Conservation (phyloP, 64 coral and sea anemone genomes). For the Actinia equina region DNA sequence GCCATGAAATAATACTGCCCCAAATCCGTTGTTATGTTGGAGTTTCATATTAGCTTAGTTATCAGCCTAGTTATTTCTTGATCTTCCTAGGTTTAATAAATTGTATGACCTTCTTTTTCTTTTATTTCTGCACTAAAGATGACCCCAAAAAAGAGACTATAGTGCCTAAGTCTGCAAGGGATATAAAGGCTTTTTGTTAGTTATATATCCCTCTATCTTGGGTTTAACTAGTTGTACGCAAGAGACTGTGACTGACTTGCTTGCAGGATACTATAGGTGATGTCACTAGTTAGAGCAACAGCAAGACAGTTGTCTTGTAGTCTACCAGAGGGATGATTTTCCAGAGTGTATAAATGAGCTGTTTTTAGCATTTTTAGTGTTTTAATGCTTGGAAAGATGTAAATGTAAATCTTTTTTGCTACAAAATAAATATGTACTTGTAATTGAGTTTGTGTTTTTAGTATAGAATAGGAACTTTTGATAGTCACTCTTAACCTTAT, state of each 20-base stretch:
- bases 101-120: neutral
- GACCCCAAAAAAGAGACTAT: no score
- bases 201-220: no score
- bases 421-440: neutral
- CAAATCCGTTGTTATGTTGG: neutral
- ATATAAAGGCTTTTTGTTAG: no score
- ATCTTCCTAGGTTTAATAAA: neutral
- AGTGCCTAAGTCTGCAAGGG: no score
- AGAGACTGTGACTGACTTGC: no score
- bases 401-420: neutral
- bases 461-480: no score
- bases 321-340: neutral
- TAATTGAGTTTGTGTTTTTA: no score
- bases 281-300: neutral
- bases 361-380: slow-evolving; percentile 8
- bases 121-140: no score
- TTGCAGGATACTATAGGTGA: neutral
- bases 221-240: no score
- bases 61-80: neutral
- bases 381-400: neutral
- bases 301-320: no score
- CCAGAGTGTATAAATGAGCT: neutral
- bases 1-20: neutral
- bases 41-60: neutral
- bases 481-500: no score